Percentiles rank a stretch among this genome's conserved stretches.
Evolutionary conservation across 2,888 invertebrate genomes (phyloP).

Genomic region (Orthosia incerta): DNA sequence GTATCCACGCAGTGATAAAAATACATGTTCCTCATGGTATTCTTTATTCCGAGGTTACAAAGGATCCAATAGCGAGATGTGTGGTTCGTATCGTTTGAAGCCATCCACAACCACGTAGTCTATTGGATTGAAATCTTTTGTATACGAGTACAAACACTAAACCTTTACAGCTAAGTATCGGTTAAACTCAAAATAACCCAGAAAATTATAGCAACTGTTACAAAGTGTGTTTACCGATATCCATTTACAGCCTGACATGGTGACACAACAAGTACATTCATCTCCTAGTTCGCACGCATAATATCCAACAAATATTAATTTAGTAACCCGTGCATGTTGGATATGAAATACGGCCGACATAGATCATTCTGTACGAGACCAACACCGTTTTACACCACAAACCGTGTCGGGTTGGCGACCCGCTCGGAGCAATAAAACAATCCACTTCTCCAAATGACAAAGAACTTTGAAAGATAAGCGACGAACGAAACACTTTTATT

Average conservation of each 20-base stretch:
- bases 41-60: neutral
- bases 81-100: slow-evolving; percentile 1
- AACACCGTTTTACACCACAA: slow-evolving; percentile 57
- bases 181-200: neutral
- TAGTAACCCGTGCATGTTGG: slow-evolving; percentile 49
- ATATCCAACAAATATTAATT: slow-evolving; percentile 54
- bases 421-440: slow-evolving; percentile 59
- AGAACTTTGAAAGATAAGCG: slow-evolving; percentile 60
- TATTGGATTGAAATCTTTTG: neutral
- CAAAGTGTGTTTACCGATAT: slow-evolving; percentile 18
- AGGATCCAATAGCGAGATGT: slow-evolving; percentile 8
- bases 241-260: slow-evolving; percentile 17
- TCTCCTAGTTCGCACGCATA: slow-evolving; percentile 38
- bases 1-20: neutral
- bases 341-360: slow-evolving; percentile 46
- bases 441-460: slow-evolving; percentile 61
- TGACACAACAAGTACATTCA: slow-evolving; percentile 31
- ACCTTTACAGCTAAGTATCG: neutral
- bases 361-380: slow-evolving; percentile 42
- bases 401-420: slow-evolving; percentile 59
- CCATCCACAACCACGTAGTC: neutral
- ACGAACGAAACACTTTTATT: slow-evolving; percentile 60
- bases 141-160: slow-evolving; percentile 3
- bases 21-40: neutral
- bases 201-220: slow-evolving; percentile 4